Evolutionary conservation across 2,888 invertebrate genomes (phyloP).

Genomic region (Drosophila borealis): DNA sequence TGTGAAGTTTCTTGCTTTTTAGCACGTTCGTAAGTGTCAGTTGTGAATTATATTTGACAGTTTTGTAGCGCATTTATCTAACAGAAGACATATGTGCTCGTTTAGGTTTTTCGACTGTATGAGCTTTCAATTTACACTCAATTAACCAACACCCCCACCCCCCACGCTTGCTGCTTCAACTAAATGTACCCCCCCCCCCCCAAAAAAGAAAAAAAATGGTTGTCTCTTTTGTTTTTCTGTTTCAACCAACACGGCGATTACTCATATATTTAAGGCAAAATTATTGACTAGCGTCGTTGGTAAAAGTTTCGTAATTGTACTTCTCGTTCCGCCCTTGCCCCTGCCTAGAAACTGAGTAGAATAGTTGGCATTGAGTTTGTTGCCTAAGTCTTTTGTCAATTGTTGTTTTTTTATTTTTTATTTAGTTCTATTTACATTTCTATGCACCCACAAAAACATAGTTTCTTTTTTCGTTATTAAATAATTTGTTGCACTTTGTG

Average conservation of each 20-base stretch:
- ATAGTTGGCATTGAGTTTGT: conserved; percentile 71
- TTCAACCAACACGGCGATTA: conserved; percentile 10
- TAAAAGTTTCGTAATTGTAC: conserved; percentile 33
- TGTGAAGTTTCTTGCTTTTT: conserved; percentile 13
- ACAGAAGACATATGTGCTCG: conserved; percentile 4
- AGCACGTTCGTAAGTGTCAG: conserved; percentile 8
- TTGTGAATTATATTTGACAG: conserved; percentile 19
- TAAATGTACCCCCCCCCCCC: conserved; percentile 22
- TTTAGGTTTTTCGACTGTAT: conserved; percentile 10
- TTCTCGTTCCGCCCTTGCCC: too few relatives aligned
- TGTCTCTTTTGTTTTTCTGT: background rate
- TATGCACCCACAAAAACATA: conserved; percentile 23
- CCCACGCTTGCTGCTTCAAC: conserved; percentile 63
- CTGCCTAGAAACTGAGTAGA: conserved; percentile 20
- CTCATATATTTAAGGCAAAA: conserved; percentile 5
- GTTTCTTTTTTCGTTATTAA: conserved; percentile 34
- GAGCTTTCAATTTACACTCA: conserved; percentile 17
- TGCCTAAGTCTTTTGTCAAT: conserved; percentile 42
- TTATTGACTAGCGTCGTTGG: conserved; percentile 15
- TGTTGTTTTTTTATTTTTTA: conserved; percentile 13
- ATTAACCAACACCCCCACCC: conserved; percentile 1
- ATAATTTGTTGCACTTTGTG: conserved; percentile 33
- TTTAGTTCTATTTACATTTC: conserved; percentile 28
- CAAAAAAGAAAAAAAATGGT: background rate
- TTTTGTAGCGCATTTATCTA: conserved; percentile 17